These are phyloP conservation scores for Achatina immaculata DNA, from an alignment of 1,140 invertebrate genomes.

Conservation along the genomic window DNA sequence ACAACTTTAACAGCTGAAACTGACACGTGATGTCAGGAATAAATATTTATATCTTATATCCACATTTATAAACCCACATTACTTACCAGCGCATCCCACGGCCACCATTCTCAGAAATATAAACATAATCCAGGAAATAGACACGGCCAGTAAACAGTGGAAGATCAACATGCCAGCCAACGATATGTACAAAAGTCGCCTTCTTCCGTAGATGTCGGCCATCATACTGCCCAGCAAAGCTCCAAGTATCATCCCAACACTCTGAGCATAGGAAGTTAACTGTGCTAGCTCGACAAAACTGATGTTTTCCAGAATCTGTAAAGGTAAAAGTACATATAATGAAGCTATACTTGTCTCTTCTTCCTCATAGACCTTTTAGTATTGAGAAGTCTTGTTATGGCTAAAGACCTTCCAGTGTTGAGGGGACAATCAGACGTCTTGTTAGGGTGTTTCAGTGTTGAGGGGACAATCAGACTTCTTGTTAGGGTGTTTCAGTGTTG, in stretches of 20 bases:
- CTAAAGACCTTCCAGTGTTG: not conserved
- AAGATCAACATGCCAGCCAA: slow-evolving; percentile 47
- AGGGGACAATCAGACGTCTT: no score
- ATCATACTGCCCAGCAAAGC: slow-evolving; percentile 52
- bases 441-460: no score
- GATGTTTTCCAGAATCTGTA: slow-evolving; percentile 18
- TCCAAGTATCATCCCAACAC: slow-evolving; percentile 48
- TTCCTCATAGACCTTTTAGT: not conserved
- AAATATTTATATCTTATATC: no score
- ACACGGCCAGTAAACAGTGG: slow-evolving; percentile 45
- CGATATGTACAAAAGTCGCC: slow-evolving; percentile 48
- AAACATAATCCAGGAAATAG: slow-evolving; percentile 50
- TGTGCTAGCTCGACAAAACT: slow-evolving; percentile 23
- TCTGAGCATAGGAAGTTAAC: slow-evolving; percentile 45
- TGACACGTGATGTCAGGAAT: no score
- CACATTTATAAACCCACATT: no score
- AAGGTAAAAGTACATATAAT: not conserved
- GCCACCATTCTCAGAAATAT: slow-evolving; percentile 42
- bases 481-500: no score
- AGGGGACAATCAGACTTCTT: no score
- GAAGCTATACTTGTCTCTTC: not conserved
- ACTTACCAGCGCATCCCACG: slow-evolving; percentile 53
- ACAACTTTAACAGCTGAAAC: no score
- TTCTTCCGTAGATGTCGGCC: slow-evolving; percentile 52
- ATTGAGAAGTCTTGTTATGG: not conserved